Percentiles rank a stretch among this genome's conserved stretches.
Evolutionary conservation across 2,888 invertebrate species (phyloP).

Genomic region (Tolmerus cingulatus): DNA sequence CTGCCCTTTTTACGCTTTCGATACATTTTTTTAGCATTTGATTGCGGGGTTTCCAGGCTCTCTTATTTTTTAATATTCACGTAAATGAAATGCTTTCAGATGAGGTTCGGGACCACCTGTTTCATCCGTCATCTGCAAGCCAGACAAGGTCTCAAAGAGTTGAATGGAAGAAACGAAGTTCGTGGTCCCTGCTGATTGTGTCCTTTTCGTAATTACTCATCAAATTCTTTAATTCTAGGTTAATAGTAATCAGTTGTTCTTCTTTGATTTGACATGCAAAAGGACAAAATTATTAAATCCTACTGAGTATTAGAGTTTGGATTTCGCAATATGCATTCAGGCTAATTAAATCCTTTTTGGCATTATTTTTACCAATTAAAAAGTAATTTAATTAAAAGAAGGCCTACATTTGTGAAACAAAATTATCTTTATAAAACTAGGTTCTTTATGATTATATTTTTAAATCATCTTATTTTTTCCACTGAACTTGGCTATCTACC

Average conservation of each 20-base stretch:
- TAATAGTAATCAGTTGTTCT: not conserved
- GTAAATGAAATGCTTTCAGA: not conserved
- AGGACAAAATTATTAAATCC: not conserved
- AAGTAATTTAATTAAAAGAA: too few species aligned
- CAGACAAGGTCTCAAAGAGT: not conserved
- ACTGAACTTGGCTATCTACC: too few species aligned
- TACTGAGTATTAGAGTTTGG: too few species aligned
- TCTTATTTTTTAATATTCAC: slow-evolving; percentile 10
- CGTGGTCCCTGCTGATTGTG: not conserved
- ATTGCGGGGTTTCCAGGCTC: slow-evolving; percentile 1
- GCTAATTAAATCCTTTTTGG: too few species aligned
- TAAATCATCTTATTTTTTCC: too few species aligned
- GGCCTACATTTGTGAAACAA: too few species aligned
- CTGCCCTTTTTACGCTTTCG: slow-evolving; percentile 10
- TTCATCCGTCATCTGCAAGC: slow-evolving; percentile 10
- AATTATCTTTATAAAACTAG: too few species aligned
- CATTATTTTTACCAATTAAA: too few species aligned
- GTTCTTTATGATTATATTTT: too few species aligned
- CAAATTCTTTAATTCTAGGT: not conserved
- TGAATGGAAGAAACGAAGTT: not conserved
- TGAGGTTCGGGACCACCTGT: slow-evolving; percentile 12
- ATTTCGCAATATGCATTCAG: too few species aligned
- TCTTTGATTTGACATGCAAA: not conserved
- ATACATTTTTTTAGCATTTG: slow-evolving; percentile 1
- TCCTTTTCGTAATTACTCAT: not conserved